Conservation (phyloP, 2,888 invertebrate genomes). For the Ophion obscuratus region DNA sequence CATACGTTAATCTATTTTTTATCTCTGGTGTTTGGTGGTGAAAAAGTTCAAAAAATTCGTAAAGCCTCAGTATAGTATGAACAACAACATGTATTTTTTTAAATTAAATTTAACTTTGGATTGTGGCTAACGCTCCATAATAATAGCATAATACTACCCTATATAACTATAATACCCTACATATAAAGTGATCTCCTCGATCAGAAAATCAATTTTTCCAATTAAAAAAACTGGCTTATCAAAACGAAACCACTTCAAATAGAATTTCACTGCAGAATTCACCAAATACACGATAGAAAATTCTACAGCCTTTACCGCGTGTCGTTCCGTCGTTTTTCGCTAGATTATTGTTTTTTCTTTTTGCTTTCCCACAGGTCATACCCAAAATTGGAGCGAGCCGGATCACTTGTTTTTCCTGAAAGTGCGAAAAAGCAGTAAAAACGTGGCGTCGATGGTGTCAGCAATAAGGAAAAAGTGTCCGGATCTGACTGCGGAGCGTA, state of each 20-base stretch:
- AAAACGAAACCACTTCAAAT: background rate
- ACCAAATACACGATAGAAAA: background rate
- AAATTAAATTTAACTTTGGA: too few relatives aligned
- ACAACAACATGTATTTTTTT: too few relatives aligned
- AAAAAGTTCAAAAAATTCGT: too few relatives aligned
- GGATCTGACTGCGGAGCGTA: conserved; percentile 79
- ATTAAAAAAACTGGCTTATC: background rate
- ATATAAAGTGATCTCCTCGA: background rate
- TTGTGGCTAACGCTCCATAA: too few relatives aligned
- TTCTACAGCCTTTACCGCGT: background rate
- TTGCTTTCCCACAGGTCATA: conserved; percentile 75
- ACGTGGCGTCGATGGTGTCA: conserved; percentile 74
- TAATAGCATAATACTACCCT: too few relatives aligned
- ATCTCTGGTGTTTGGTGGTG: too few relatives aligned
- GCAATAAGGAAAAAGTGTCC: conserved; percentile 78
- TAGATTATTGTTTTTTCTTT: background rate
- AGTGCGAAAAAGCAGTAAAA: conserved; percentile 73
- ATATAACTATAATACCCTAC: too few relatives aligned
- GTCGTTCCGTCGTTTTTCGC: background rate
- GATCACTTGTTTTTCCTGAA: conserved; percentile 80
- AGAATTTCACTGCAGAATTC: background rate
- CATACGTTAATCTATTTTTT: too few relatives aligned
- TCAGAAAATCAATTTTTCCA: background rate
- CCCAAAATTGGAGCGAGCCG: conserved; percentile 78
- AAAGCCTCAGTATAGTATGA: too few relatives aligned